Evolutionary conservation across 2,797 vertebrate species (phyloP).

Genomic region (Onychomys torridus): DNA sequence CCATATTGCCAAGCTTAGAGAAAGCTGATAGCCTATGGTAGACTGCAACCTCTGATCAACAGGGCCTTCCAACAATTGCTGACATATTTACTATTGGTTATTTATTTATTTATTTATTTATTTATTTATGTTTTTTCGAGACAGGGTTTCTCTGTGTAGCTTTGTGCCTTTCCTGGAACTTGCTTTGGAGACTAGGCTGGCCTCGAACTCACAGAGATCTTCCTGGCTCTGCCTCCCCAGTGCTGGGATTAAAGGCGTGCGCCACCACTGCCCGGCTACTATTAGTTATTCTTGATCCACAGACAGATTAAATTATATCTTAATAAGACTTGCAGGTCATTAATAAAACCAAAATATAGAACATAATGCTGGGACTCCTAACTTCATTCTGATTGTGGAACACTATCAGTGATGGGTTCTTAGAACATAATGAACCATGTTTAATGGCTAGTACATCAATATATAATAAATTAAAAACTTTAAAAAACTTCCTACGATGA

Average conservation of each 20-base stretch:
- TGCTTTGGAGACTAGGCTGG: no score
- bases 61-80: neutral
- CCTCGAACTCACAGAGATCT: no score
- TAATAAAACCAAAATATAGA: constrained; percentile 51
- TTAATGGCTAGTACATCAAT: constrained; percentile 3
- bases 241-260: no score
- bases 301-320: constrained; percentile 36
- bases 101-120: no score
- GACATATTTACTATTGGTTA: constrained; percentile 46
- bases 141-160: no score
- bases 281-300: constrained; percentile 44
- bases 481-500: neutral
- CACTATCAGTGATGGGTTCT: constrained; percentile 38
- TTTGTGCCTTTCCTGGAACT: no score
- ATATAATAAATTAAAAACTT: constrained; percentile 40
- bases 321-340: constrained; percentile 54
- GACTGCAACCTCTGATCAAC: neutral
- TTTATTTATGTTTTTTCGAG: no score
- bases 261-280: no score
- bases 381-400: constrained; percentile 53
- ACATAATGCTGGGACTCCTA: neutral
- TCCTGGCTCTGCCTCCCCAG: no score
- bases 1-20: neutral
- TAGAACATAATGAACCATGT: constrained; percentile 15
- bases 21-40: neutral